Base-by-base conservation (phyloP, 2,888 invertebrate genomes). In the Epistrophe eligans region DNA sequence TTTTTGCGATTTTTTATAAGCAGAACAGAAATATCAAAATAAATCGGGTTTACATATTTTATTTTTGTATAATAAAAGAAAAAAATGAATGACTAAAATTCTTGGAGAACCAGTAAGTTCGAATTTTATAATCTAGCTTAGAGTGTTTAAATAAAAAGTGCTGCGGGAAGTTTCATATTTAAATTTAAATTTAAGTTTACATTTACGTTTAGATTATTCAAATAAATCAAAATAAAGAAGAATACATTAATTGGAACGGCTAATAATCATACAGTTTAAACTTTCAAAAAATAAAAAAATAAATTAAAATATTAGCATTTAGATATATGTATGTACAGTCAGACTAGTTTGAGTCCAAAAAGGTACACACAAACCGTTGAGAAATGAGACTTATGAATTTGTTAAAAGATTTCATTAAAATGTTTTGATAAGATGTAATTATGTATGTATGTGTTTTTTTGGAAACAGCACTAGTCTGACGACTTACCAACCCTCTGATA, bases 401-500 rank as follows among this genome's bases (percentile, higher is more conserved):
- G 28, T 72, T 55, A 1, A 40, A 40, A 67, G 66, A 77, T 52
- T 70, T 64, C 7, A 58, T 74, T 67, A 10, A 38, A 35, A 66
- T 32, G 32, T 66, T 48, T 43, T 0, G 8, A 45, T 66, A 66
- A 52, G 40, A 50, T 52, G 24, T 28, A 62, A 60, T 76, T 72
- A 19, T 64, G 43, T 48, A 13, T 6, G 32, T 77, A 55, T 58
- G 80, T 85, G 66, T 62, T 45, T 76, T 83, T 88, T 84, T 88
- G 88, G 79, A 88, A 62, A 45, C 38, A 89, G 85, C 84, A 90
- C 90, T 89, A 90, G 90, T 91, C 90, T 91, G 91, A 92, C 91
- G 91, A 94, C 96, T 96, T 96, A 96, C 96, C 96, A 94, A 96
- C 95, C 93, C 96, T 95, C 93, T 96, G 96, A 94, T 96, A 96